Percentiles rank a stretch among this genome's conserved stretches.
Conservation (phyloP, 2,797 vertebrate species). For the Heliangelus exortis region DNA sequence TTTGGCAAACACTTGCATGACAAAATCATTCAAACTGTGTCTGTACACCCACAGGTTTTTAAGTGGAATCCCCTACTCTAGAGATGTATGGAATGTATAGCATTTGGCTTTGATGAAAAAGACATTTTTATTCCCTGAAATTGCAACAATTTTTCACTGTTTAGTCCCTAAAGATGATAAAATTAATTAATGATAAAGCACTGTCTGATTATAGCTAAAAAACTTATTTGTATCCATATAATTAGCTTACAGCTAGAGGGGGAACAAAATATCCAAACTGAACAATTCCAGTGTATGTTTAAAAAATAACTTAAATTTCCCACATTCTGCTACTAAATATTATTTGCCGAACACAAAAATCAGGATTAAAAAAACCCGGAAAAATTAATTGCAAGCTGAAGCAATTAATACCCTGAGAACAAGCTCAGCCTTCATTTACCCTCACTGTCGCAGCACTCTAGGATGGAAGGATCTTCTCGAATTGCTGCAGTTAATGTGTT, state of each 20-base stretch:
- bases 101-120: background rate
- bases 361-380: background rate
- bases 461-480: constrained; percentile 88
- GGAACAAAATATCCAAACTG: background rate
- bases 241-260: background rate
- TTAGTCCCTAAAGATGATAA: background rate
- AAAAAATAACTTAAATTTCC: background rate
- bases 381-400: background rate
- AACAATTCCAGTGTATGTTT: background rate
- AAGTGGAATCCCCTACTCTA: background rate
- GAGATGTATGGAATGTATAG: background rate
- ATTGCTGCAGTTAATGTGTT: constrained; percentile 86
- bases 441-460: constrained; percentile 88
- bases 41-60: background rate
- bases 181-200: background rate
- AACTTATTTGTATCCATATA: background rate
- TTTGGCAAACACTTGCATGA: background rate
- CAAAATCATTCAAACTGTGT: background rate
- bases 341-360: background rate
- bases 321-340: background rate
- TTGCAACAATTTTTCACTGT: background rate
- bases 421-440: constrained; percentile 70
- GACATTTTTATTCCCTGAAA: background rate
- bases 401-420: background rate
- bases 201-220: background rate